A percentile compares a stretch with the other conserved stretches of the same genome.
Conservation (phyloP, 2,113 vertebrate species). For the Tricholaema leucomelas region DNA sequence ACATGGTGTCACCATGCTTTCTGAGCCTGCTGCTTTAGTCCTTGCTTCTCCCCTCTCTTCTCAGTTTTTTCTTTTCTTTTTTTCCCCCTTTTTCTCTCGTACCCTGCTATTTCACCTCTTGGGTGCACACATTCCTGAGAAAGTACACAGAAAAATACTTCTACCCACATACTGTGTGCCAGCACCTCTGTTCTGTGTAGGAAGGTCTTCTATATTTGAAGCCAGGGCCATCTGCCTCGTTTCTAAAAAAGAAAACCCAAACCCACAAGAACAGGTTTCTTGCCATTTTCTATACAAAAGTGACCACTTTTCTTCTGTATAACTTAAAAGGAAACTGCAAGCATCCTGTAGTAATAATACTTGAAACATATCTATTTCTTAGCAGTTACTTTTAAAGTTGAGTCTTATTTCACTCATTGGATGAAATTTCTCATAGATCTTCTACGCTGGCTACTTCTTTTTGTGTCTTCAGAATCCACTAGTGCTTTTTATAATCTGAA, state of each 20-base stretch:
- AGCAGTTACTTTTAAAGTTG: not conserved
- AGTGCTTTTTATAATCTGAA: conserved; percentile 55
- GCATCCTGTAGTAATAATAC: not conserved
- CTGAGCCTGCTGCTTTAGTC: not conserved
- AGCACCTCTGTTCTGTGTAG: conserved; percentile 60
- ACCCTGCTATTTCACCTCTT: conserved; percentile 19
- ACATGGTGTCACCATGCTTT: not conserved
- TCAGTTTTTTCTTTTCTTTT: not conserved
- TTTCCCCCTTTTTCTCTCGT: not conserved
- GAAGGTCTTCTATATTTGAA: conserved; percentile 49
- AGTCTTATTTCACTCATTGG: not conserved
- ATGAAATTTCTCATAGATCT: not conserved
- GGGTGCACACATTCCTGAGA: not conserved
- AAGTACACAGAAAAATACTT: conserved; percentile 31
- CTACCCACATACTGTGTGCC: conserved; percentile 36
- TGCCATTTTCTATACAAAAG: not conserved
- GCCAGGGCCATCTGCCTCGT: conserved; percentile 26
- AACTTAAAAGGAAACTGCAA: not conserved
- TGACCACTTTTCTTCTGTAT: not conserved
- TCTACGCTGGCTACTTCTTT: not conserved
- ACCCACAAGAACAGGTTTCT: not conserved
- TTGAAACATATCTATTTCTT: not conserved
- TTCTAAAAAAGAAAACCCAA: not conserved
- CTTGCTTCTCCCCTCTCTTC: not conserved
- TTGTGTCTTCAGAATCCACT: conserved; percentile 37